phyloP scores from a whole-genome alignment of 2,888 invertebrate genomes.

The Tiliacea citrago region DNA sequence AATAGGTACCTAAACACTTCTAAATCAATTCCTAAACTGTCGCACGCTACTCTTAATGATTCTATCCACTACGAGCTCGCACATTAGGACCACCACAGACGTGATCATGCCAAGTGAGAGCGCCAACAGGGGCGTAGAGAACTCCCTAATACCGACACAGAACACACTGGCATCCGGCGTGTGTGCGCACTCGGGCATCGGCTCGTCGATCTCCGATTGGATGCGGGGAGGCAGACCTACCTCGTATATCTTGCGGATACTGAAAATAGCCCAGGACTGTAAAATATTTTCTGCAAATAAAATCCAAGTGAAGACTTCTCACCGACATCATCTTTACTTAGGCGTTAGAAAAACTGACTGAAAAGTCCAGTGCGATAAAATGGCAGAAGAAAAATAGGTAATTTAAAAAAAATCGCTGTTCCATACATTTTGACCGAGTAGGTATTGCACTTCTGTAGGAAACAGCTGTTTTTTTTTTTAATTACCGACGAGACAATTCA shows the following conservation, averaged over 20 bases:
- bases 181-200: slow-evolving; percentile 90
- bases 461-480: too few relatives aligned
- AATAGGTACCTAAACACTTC: background rate
- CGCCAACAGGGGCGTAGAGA: slow-evolving; percentile 90
- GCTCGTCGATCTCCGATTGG: slow-evolving; percentile 90
- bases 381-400: background rate
- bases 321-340: background rate
- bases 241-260: slow-evolving; percentile 91
- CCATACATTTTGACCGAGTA: too few relatives aligned
- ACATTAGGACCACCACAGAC: slow-evolving; percentile 78
- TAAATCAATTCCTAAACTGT: slow-evolving; percentile 22
- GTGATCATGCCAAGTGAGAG: slow-evolving; percentile 86
- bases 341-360: background rate
- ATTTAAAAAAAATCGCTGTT: too few relatives aligned
- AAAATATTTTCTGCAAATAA: background rate
- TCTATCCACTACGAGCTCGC: slow-evolving; percentile 74
- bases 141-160: slow-evolving; percentile 90
- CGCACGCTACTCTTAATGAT: slow-evolving; percentile 27
- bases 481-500: too few relatives aligned
- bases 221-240: slow-evolving; percentile 91
- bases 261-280: slow-evolving; percentile 72
- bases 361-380: background rate
- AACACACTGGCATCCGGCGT: slow-evolving; percentile 85
- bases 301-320: background rate
- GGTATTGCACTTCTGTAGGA: too few relatives aligned